Conservation (phyloP, 2,888 invertebrate genomes). For the Autographa gamma region DNA sequence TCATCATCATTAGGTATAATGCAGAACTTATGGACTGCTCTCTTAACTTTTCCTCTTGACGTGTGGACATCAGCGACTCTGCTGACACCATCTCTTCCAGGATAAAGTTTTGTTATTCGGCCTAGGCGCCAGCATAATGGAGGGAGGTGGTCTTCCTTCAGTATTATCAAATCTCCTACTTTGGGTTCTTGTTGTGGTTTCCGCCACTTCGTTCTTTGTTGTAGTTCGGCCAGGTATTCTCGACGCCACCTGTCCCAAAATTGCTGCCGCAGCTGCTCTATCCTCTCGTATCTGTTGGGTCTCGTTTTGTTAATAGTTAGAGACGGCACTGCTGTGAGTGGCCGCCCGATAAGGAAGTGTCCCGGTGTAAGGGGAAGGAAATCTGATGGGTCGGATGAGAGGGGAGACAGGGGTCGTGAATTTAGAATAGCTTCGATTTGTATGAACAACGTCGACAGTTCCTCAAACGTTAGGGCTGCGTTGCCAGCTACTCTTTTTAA, state of each 20-base stretch:
- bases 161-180: background rate
- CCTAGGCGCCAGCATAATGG: too few species aligned
- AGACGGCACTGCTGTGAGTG: too few species aligned
- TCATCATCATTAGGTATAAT: too few species aligned
- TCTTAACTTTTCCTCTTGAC: too few species aligned
- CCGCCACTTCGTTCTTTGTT: slow-evolving; percentile 58
- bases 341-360: too few species aligned
- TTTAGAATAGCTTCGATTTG: slow-evolving; percentile 11
- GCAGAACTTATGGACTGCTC: too few species aligned
- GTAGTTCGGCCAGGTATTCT: slow-evolving; percentile 52
- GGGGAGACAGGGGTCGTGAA: slow-evolving; percentile 15
- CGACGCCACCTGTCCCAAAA: slow-evolving; percentile 50
- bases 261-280: slow-evolving; percentile 47
- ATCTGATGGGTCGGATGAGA: slow-evolving; percentile 22
- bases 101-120: too few species aligned
- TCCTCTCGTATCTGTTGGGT: slow-evolving; percentile 33
- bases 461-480: background rate
- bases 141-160: too few species aligned
- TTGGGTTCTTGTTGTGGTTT: background rate
- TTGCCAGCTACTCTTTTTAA: slow-evolving; percentile 10
- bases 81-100: too few species aligned
- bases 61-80: too few species aligned
- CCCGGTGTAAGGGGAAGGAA: slow-evolving; percentile 12
- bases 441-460: slow-evolving; percentile 1
- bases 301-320: too few species aligned